Evolutionary conservation across 2,888 invertebrate genomes (phyloP).

Genomic region (Ischnus inquisitorius): DNA sequence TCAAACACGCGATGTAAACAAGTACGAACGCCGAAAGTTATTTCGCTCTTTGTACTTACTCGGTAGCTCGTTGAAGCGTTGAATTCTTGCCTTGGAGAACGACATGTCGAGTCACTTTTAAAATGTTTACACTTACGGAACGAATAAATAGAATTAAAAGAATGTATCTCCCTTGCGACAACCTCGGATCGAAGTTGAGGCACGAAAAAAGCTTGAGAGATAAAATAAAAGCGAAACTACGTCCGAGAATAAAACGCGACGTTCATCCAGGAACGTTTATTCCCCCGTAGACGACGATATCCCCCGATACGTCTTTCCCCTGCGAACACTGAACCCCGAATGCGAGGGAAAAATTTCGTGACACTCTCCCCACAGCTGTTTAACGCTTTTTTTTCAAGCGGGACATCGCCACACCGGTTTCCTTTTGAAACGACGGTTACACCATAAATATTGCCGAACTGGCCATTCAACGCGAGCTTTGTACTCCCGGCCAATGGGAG

Average conservation of each 20-base stretch:
- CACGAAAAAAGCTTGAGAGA: constrained; percentile 37
- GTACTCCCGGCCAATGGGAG: constrained; percentile 44
- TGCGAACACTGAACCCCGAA: constrained; percentile 59
- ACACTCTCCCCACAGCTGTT: constrained; percentile 60
- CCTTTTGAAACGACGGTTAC: constrained; percentile 69
- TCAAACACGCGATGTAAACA: constrained; percentile 11
- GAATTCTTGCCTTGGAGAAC: constrained; percentile 87
- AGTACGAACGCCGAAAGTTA: background rate
- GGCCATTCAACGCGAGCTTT: constrained; percentile 43
- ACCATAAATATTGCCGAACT: constrained; percentile 52
- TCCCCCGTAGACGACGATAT: constrained; percentile 48
- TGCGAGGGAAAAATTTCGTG: constrained; percentile 69
- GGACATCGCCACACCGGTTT: constrained; percentile 61
- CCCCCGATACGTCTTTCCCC: constrained; percentile 66
- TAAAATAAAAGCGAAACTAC: constrained; percentile 38
- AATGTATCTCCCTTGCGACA: constrained; percentile 11
- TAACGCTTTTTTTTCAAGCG: constrained; percentile 56
- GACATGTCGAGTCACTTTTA: constrained; percentile 83
- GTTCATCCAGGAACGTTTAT: constrained; percentile 60
- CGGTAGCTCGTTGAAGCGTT: constrained; percentile 87
- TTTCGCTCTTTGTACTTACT: constrained; percentile 84
- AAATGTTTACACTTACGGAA: constrained; percentile 31
- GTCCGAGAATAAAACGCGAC: constrained; percentile 41
- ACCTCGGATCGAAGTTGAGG: constrained; percentile 20
- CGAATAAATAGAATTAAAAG: constrained; percentile 18